phyloP scores from a whole-genome alignment of 2,888 invertebrate species.

The Tetragnatha montana region DNA sequence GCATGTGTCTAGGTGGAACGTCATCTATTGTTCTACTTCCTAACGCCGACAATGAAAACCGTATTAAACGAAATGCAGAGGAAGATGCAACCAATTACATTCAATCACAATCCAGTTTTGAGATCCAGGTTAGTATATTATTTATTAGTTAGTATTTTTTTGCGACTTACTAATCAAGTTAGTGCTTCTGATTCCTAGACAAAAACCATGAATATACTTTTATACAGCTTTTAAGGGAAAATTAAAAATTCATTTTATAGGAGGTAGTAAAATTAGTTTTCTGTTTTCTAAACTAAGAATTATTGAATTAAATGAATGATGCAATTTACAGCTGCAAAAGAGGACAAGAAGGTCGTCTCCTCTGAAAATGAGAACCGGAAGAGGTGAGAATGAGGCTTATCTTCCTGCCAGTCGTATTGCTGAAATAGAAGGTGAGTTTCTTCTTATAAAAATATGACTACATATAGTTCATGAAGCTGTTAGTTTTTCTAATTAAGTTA shows the following conservation, averaged over 20 bases:
- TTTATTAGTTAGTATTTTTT: no score
- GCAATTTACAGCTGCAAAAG: conserved; percentile 24
- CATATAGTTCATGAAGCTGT: no score
- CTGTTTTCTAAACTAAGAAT: no score
- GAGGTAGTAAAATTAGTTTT: no score
- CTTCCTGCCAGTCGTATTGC: conserved; percentile 47
- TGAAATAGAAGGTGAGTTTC: conserved; percentile 48
- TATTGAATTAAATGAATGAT: neutral
- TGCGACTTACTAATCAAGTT: no score
- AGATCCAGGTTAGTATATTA: conserved; percentile 41
- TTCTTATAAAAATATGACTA: neutral
- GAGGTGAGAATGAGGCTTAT: conserved; percentile 15
- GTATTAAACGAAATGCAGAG: conserved; percentile 15
- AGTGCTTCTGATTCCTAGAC: no score
- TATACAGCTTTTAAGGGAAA: neutral
- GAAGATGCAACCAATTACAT: conserved; percentile 47
- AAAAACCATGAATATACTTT: neutral
- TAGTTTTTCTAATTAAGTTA: neutral
- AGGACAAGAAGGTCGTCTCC: conserved; percentile 37
- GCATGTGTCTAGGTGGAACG: conserved; percentile 35
- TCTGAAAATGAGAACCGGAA: neutral
- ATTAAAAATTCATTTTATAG: neutral
- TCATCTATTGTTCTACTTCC: conserved; percentile 45
- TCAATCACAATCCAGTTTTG: conserved; percentile 48
- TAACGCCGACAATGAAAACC: neutral